phyloP scores from a whole-genome alignment of 2,797 vertebrate genomes.

The Capromys pilorides region DNA sequence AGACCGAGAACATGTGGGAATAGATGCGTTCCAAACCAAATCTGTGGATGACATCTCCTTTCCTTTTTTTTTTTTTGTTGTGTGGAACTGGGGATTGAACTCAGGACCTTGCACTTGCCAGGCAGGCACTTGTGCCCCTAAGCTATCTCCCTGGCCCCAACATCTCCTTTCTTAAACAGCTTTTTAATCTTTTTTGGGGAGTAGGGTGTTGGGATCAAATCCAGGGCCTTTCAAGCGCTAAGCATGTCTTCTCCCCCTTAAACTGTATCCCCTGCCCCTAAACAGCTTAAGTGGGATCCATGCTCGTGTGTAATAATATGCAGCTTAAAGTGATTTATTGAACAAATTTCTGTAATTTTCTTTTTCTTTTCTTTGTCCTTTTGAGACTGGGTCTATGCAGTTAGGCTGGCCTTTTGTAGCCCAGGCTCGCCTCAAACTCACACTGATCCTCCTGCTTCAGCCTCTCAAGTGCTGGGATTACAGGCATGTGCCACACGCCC shows the following conservation, averaged over 20 bases:
- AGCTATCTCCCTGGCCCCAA: no score
- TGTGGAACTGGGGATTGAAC: no score
- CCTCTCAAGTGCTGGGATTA: no score
- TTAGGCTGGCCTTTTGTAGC: no score
- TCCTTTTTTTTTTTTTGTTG: no score
- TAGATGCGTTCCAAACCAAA: constrained; percentile 14
- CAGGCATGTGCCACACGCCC: no score
- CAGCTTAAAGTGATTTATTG: constrained; percentile 65
- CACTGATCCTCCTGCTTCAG: no score
- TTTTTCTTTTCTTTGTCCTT: no score
- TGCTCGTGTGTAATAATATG: constrained; percentile 12
- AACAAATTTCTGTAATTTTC: constrained; percentile 58
- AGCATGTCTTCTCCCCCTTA: not conserved
- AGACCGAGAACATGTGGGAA: not conserved
- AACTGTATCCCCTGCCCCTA: not conserved
- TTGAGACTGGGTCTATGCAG: no score
- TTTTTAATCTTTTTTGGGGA: not conserved
- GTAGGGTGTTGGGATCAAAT: not conserved
- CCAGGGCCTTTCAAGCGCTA: not conserved
- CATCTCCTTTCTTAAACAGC: not conserved
- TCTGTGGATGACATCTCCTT: not conserved
- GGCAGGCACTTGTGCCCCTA: no score
- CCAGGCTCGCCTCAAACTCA: no score
- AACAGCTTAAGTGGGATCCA: constrained; percentile 27
- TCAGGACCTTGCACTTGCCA: no score